These are phyloP conservation scores for Pyralis farinalis DNA, from an alignment of 2,888 invertebrate genomes.

Conservation along the genomic window DNA sequence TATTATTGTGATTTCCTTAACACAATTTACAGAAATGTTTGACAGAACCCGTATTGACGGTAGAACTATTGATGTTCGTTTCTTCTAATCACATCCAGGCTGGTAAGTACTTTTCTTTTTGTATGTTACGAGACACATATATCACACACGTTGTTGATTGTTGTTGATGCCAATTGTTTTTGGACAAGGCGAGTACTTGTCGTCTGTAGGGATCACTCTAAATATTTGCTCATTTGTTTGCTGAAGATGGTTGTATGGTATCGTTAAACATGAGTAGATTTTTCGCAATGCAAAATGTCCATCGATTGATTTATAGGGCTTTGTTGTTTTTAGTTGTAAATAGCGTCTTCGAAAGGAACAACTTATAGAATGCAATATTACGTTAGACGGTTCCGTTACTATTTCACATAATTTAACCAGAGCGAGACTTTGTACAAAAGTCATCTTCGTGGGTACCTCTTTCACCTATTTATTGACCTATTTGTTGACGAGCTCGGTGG, in stretches of 20 bases:
- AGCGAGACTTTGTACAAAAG: no score
- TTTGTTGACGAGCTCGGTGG: no score
- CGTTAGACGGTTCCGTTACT: no score
- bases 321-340: neutral
- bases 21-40: conserved; percentile 86
- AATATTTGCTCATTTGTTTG: neutral
- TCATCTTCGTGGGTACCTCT: no score
- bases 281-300: conserved; percentile 20
- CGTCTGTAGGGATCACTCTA: neutral
- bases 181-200: neutral
- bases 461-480: no score
- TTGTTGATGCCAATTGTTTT: neutral
- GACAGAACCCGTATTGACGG: conserved; percentile 95
- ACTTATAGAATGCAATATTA: no score
- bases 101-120: conserved; percentile 24
- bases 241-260: neutral
- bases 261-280: conserved; percentile 31
- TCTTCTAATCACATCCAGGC: conserved; percentile 71
- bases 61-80: conserved; percentile 92
- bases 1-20: conserved; percentile 39
- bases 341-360: no score
- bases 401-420: no score
- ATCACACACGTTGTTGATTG: no score
- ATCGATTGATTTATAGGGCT: no score
- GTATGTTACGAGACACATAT: neutral